phyloP scores from a whole-genome alignment of 2,113 vertebrate species.

The Petroica traversi region DNA sequence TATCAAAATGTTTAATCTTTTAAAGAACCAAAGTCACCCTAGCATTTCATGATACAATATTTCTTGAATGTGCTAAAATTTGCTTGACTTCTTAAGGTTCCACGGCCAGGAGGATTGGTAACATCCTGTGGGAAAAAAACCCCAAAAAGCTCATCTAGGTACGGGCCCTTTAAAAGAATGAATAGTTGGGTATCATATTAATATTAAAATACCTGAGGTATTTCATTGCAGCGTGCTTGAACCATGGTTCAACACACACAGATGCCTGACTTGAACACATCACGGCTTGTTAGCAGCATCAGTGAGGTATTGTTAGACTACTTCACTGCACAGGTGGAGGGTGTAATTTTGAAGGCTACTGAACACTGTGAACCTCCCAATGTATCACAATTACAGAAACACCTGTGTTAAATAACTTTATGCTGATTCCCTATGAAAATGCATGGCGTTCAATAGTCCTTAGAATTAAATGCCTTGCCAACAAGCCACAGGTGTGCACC shows the following conservation, averaged over 20 bases:
- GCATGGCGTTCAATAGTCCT: conserved; percentile 59
- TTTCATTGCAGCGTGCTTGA: background rate
- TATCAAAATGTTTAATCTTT: background rate
- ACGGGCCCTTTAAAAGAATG: background rate
- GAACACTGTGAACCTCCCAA: conserved; percentile 17
- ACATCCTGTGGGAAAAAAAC: background rate
- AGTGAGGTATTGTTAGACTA: background rate
- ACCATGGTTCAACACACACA: background rate
- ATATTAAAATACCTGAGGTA: background rate
- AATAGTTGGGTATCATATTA: background rate
- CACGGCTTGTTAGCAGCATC: background rate
- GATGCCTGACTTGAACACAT: background rate
- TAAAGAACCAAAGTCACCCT: background rate
- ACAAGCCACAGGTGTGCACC: conserved; percentile 75
- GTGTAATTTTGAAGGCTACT: conserved; percentile 37
- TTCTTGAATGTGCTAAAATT: background rate
- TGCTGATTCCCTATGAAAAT: conserved; percentile 63
- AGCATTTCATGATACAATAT: background rate
- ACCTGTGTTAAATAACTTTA: conserved; percentile 70
- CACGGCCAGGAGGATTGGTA: background rate
- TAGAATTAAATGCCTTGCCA: conserved; percentile 62
- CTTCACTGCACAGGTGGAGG: conserved; percentile 17
- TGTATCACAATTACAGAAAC: conserved; percentile 67
- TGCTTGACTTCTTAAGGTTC: background rate
- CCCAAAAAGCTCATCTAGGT: background rate